Conservation (phyloP, 2,888 invertebrate species). For the Caenorhabditis parvicauda region DNA sequence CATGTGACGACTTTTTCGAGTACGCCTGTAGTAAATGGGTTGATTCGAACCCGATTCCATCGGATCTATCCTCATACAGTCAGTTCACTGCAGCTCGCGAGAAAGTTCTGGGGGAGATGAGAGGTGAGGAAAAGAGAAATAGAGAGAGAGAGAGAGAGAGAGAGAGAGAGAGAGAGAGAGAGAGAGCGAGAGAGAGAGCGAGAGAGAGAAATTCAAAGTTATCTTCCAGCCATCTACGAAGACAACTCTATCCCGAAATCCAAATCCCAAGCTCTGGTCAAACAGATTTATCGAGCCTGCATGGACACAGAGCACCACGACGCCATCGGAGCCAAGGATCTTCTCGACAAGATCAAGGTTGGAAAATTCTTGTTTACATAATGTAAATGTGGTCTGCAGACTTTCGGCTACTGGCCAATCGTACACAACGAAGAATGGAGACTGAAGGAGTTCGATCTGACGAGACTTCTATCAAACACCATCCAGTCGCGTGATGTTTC, state of each 20-base stretch:
- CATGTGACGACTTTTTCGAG: constrained; percentile 46
- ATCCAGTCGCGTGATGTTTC: constrained; percentile 45
- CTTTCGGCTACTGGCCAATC: constrained; percentile 54
- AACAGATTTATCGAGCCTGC: constrained; percentile 47
- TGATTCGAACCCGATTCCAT: constrained; percentile 48
- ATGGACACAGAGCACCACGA: constrained; percentile 50
- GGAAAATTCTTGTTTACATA: neutral
- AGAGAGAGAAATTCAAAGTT: neutral
- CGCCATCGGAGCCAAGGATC: constrained; percentile 34
- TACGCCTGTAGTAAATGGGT: constrained; percentile 54
- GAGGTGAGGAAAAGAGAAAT: constrained; percentile 13
- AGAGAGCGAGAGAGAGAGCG: neutral
- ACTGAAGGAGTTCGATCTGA: constrained; percentile 29
- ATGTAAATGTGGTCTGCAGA: constrained; percentile 7
- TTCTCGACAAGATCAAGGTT: constrained; percentile 44
- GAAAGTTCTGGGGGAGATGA: constrained; percentile 52
- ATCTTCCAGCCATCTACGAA: constrained; percentile 42
- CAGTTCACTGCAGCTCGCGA: constrained; percentile 55
- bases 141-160: neutral
- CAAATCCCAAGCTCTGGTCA: constrained; percentile 47
- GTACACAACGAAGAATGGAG: constrained; percentile 41
- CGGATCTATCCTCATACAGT: constrained; percentile 50
- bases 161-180: constrained; percentile 1
- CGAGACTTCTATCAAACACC: constrained; percentile 42
- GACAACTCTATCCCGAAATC: constrained; percentile 42